Evolutionary conservation across 2,797 vertebrate genomes (phyloP).

Genomic region (Ctenopoma kingsleyae): DNA sequence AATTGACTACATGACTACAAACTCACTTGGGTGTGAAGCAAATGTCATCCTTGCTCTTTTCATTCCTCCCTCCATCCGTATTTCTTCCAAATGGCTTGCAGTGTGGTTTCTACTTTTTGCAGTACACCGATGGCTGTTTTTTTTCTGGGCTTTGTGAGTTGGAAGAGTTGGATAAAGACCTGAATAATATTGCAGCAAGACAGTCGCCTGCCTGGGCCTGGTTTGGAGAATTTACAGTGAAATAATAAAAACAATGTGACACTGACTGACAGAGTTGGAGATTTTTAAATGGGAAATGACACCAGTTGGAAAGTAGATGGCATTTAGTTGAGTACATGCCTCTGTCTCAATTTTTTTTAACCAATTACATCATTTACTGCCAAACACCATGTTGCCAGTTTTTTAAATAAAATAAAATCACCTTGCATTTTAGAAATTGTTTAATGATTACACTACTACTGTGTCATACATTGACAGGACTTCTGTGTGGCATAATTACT

Average conservation of each 20-base stretch:
- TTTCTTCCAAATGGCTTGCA: conserved; percentile 54
- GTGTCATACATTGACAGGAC: too few species aligned
- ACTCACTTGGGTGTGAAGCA: conserved; percentile 70
- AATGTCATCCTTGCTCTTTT: conserved; percentile 64
- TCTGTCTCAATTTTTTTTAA: neutral
- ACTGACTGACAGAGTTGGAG: neutral
- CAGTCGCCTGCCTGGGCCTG: neutral
- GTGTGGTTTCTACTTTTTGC: conserved; percentile 15
- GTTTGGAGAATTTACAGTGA: neutral
- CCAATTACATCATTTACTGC: neutral
- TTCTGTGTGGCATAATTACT: too few species aligned
- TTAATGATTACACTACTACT: too few species aligned
- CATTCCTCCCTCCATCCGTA: conserved; percentile 26
- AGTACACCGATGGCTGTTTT: conserved; percentile 7
- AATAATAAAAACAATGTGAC: neutral
- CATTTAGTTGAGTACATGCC: neutral
- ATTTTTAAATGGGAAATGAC: neutral
- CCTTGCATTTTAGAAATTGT: too few species aligned
- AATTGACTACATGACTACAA: conserved; percentile 47
- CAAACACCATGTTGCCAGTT: neutral
- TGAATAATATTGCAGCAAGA: neutral
- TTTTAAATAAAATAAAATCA: too few species aligned
- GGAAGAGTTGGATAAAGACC: neutral
- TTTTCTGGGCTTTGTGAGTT: neutral
- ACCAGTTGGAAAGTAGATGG: neutral